Percentiles rank a stretch among this genome's conserved stretches.
These are phyloP conservation scores for Chaetops frenatus DNA, from an alignment of 2,113 vertebrate genomes.

Conservation along the genomic window DNA sequence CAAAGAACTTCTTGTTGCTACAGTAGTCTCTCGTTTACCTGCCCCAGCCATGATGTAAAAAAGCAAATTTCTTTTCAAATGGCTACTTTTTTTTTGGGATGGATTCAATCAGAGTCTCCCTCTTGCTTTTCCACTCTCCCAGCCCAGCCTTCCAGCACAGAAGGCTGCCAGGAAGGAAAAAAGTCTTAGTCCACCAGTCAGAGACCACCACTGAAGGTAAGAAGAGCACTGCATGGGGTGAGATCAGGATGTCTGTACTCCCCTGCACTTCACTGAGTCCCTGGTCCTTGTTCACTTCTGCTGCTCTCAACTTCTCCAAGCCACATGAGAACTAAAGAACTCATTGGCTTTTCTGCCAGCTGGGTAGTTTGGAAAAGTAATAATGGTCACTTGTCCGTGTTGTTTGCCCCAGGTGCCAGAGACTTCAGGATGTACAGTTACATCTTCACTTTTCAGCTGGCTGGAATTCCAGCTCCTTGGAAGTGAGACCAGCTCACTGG, in stretches of 20 bases:
- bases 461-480: not conserved
- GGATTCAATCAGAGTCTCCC: not conserved
- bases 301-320: not conserved
- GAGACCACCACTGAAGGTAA: not conserved
- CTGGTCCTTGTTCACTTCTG: not conserved
- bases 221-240: not conserved
- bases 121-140: not conserved
- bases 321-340: not conserved
- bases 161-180: not conserved
- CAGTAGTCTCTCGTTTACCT: not conserved
- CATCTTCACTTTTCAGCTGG: not conserved
- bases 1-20: not conserved
- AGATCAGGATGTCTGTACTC: not conserved
- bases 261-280: not conserved
- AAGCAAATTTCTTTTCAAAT: not conserved
- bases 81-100: not conserved
- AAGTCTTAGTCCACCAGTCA: not conserved
- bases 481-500: rapidly evolving
- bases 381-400: rapidly evolving
- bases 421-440: not conserved
- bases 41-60: not conserved
- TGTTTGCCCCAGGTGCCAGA: not conserved
- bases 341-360: not conserved
- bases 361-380: not conserved
- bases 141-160: not conserved